Evolutionary conservation across 2,888 invertebrate genomes (phyloP).

Genomic region (Drosophila setosimentum): DNA sequence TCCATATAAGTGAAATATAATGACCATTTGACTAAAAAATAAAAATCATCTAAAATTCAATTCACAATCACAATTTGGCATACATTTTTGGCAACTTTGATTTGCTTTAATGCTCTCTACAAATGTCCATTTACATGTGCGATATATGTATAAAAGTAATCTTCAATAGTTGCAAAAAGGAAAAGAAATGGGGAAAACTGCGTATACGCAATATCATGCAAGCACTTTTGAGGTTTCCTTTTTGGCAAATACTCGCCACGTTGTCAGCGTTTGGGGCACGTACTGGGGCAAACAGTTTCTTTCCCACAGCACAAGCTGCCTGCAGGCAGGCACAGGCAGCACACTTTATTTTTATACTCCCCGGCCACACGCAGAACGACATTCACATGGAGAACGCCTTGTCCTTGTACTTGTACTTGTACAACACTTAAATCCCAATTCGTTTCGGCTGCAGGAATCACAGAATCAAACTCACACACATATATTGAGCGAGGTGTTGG

Average conservation of each 20-base stretch:
- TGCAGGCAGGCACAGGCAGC: conserved; percentile 35
- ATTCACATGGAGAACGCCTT: conserved; percentile 43
- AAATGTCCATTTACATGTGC: conserved; percentile 39
- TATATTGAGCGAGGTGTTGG: background rate
- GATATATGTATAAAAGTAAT: conserved; percentile 1
- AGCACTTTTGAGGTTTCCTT: conserved; percentile 32
- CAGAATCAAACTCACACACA: conserved; percentile 53
- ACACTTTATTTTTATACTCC: conserved; percentile 68
- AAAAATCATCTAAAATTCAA: conserved; percentile 1
- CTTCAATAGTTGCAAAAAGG: background rate
- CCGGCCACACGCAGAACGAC: conserved; percentile 18
- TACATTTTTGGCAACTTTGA: conserved; percentile 10
- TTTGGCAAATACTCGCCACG: conserved; percentile 35
- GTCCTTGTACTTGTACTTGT: conserved; percentile 65
- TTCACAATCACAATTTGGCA: conserved; percentile 17
- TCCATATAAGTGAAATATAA: conserved; percentile 17
- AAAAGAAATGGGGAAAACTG: conserved; percentile 17
- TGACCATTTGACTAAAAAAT: background rate
- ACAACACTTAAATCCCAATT: conserved; percentile 78
- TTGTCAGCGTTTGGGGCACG: conserved; percentile 46
- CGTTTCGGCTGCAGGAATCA: conserved; percentile 72
- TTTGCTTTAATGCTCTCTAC: conserved; percentile 9
- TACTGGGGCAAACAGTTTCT: conserved; percentile 51
- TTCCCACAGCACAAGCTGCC: conserved; percentile 35
- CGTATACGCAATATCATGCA: conserved; percentile 68